Conservation (phyloP, 2,113 vertebrate genomes). For the Gambusia affinis region DNA sequence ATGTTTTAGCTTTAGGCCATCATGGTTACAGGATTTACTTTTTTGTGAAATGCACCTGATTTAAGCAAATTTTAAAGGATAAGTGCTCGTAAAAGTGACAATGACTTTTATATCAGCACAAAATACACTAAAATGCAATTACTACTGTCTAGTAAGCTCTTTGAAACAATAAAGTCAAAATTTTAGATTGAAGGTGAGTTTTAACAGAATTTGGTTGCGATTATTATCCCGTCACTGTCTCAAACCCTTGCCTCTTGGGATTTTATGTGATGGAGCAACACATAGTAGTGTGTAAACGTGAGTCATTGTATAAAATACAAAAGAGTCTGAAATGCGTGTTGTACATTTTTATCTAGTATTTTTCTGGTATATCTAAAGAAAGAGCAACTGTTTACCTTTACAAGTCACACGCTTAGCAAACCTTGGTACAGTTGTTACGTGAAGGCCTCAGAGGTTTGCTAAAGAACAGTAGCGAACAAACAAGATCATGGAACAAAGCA, state of each 20-base stretch:
- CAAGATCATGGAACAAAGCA: not conserved
- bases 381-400: not conserved
- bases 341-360: not conserved
- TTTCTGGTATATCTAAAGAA: not conserved
- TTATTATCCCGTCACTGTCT: not conserved
- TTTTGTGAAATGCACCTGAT: not conserved
- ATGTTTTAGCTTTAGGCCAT: not conserved
- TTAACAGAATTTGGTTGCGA: not conserved
- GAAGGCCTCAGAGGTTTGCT: not conserved
- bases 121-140: not conserved
- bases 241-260: no score
- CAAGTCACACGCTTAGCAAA: not conserved
- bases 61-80: not conserved
- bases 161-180: not conserved
- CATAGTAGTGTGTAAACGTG: no score
- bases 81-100: not conserved
- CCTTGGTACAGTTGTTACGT: not conserved
- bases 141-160: not conserved
- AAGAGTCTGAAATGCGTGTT: no score
- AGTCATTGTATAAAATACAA: no score
- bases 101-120: not conserved
- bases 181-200: not conserved
- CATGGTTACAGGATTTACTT: not conserved
- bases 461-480: not conserved
- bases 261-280: no score